Evolutionary conservation across 2,888 invertebrate genomes (phyloP).

Genomic region (Philaethria dido): DNA sequence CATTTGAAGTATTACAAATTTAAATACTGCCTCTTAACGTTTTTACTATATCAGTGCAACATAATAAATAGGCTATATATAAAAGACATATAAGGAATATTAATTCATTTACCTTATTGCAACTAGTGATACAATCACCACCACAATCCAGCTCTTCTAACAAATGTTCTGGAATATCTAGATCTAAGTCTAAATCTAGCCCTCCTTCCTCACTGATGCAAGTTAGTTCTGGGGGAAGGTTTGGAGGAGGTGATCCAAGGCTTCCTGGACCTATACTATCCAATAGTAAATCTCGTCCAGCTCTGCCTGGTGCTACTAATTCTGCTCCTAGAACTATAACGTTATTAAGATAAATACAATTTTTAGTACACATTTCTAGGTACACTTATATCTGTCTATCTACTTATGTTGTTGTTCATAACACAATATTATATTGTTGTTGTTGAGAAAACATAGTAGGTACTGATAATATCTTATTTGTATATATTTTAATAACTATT

Average conservation of each 20-base stretch:
- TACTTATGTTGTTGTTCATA: no score
- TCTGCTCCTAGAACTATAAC: conserved; percentile 77
- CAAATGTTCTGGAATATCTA: conserved; percentile 86
- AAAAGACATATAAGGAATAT: background rate
- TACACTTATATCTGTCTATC: no score
- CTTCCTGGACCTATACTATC: conserved; percentile 76
- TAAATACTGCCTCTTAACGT: no score
- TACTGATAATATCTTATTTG: no score
- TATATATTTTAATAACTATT: no score
- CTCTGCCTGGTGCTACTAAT: conserved; percentile 71
- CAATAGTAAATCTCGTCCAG: conserved; percentile 70
- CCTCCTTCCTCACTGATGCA: conserved; percentile 94
- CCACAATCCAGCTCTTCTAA: conserved; percentile 91
- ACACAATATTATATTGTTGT: no score
- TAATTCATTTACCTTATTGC: conserved; percentile 90
- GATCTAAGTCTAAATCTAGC: conserved; percentile 90
- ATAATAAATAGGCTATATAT: conserved; percentile 12
- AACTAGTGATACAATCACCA: conserved; percentile 92
- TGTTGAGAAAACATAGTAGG: no score
- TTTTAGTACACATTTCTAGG: no score
- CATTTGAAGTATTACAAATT: no score
- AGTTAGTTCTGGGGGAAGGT: conserved; percentile 88
- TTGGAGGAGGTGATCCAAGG: conserved; percentile 75
- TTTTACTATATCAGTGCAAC: no score
- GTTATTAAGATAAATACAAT: background rate